Percentiles rank a stretch among this genome's conserved stretches.
Conservation (phyloP, 2,797 vertebrate species). For the Manis pentadactyla region DNA sequence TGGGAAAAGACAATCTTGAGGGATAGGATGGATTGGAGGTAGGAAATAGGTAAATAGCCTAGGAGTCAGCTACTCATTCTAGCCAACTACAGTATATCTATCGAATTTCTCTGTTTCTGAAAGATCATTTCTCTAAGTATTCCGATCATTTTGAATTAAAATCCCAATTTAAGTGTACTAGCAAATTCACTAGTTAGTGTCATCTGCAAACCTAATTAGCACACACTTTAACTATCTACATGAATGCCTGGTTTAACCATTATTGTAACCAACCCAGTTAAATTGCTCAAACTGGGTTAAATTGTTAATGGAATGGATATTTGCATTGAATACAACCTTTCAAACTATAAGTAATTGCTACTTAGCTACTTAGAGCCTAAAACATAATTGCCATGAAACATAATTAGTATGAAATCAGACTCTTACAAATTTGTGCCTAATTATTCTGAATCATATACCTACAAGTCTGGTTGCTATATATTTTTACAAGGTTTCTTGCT, state of each 20-base stretch:
- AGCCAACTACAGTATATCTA: not conserved
- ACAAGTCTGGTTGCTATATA: not conserved
- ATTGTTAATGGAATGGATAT: constrained; percentile 42
- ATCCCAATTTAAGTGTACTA: constrained; percentile 30
- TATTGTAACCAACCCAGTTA: not conserved
- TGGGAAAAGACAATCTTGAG: constrained; percentile 23
- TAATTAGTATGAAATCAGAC: constrained; percentile 50
- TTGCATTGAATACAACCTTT: constrained; percentile 40
- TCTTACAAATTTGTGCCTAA: constrained; percentile 40
- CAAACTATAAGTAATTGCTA: constrained; percentile 14
- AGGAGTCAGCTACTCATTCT: not conserved
- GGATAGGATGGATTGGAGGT: not conserved
- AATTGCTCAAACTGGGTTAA: constrained; percentile 48
- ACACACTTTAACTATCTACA: constrained; percentile 36
- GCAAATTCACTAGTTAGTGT: constrained; percentile 38
- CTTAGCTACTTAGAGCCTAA: constrained; percentile 21
- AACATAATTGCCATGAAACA: not conserved
- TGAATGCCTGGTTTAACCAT: not conserved
- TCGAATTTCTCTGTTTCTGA: constrained; percentile 28
- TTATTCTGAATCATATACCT: constrained; percentile 39
- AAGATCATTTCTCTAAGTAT: not conserved
- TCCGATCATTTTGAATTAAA: constrained; percentile 28
- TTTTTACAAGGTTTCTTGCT: not conserved
- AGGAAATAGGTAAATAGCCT: not conserved
- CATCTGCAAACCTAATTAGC: constrained; percentile 33